Evolutionary conservation across 2,888 invertebrate genomes (phyloP), one percentile per base, ranked within the genome.

Genomic region (Sepioteuthis lessoniana): DNA sequence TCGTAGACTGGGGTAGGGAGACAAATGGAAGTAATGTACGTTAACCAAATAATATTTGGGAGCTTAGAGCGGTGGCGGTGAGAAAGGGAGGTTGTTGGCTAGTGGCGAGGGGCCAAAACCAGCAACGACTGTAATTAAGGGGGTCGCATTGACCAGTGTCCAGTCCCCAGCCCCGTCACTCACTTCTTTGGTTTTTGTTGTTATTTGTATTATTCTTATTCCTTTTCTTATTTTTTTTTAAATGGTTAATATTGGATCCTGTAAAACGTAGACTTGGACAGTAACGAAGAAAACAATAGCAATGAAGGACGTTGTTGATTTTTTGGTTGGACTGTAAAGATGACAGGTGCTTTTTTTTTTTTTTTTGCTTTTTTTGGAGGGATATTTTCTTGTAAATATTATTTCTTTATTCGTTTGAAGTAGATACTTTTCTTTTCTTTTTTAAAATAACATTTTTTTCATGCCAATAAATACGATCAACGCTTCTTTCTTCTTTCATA

Each of bases 81-180:
- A 28, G 60, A 37, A 25, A 21, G n/a, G 25, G n/a, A 31, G n/a
- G 47, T n/a, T n/a, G 47, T 42, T 47, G 92, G 42, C 42, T n/a
- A 92, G 42, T n/a, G 42, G 92, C 47, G 37, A 47, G 92, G 35
- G 92, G 46, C 47, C 42, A 92, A 92, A 47, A 92, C n/a, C 42
- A 42, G 42, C 25, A 46, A 46, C 13, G 38, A 37, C 25, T 92
- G n/a, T n/a, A n/a, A n/a, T 46, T 92, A 92, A 47, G n/a, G 92
- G 46, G 92, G 92, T 92, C 92, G 92, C 47, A 47, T 42, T 47
- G 92, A 92, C 92, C 92, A 92, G 19, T 92, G 92, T 42, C n/a
- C 42, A 42, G 38, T 47, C 7, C 47, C n/a, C 38, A 92, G 37
- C 47, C 35, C 91, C 38, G 37, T 42, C 47, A 37, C 38, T 19